Evolutionary conservation across 2,888 invertebrate genomes (phyloP).

Genomic region (Drosophila dives): DNA sequence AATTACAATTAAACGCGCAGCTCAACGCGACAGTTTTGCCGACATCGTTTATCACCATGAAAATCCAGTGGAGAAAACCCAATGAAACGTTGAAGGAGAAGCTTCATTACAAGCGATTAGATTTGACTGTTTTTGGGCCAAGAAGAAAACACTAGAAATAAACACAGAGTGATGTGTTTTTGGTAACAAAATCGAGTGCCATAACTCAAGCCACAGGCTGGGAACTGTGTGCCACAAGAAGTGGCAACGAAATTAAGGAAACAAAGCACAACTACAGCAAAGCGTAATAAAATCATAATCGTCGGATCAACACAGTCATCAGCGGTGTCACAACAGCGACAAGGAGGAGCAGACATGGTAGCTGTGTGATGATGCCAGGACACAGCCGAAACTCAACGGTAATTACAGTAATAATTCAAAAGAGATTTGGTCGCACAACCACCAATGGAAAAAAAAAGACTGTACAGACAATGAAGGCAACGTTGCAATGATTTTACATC

Average conservation of each 20-base stretch:
- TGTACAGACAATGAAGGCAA: constrained; percentile 69
- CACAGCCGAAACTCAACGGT: constrained; percentile 75
- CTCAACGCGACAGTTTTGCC: constrained; percentile 52
- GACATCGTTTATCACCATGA: constrained; percentile 70
- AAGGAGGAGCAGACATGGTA: constrained; percentile 28
- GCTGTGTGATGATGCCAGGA: constrained; percentile 33
- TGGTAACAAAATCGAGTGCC: constrained; percentile 44
- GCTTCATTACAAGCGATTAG: constrained; percentile 77
- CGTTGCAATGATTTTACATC: constrained; percentile 50
- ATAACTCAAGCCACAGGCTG: constrained; percentile 74
- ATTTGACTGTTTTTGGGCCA: constrained; percentile 66
- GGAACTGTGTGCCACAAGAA: constrained; percentile 4
- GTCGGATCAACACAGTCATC: constrained; percentile 84
- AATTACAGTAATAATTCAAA: constrained; percentile 84
- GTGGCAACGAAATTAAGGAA: constrained; percentile 70
- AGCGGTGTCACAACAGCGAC: constrained; percentile 78
- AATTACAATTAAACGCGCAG: constrained; percentile 73
- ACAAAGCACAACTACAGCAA: constrained; percentile 77
- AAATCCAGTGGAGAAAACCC: constrained; percentile 56
- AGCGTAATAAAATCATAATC: constrained; percentile 84
- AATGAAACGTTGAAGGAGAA: constrained; percentile 32
- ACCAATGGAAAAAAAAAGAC: constrained; percentile 22
- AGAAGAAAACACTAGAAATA: constrained; percentile 10
- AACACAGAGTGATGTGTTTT: constrained; percentile 12
- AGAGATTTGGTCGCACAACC: constrained; percentile 75